These are phyloP conservation scores for Ageneiosus marmoratus DNA, from an alignment of 2,113 vertebrate species.

Conservation along the genomic window DNA sequence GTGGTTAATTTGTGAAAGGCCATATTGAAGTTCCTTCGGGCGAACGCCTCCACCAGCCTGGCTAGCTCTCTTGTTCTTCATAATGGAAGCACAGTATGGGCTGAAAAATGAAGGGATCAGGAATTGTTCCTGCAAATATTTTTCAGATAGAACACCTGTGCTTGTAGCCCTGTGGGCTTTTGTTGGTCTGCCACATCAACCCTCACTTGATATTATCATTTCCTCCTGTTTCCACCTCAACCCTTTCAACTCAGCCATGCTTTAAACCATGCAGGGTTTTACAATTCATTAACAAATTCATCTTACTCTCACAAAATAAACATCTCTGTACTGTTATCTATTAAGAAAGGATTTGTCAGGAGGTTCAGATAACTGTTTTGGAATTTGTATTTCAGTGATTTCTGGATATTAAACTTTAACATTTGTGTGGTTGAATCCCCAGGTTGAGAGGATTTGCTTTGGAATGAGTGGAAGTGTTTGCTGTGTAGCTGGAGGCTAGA, in stretches of 20 bases:
- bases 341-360: neutral
- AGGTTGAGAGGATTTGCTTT: conserved; percentile 61
- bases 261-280: neutral
- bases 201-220: conserved; percentile 8
- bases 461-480: conserved; percentile 55
- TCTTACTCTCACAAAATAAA: neutral
- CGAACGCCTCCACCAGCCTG: conserved; percentile 16
- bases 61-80: conserved; percentile 20
- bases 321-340: neutral
- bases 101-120: conserved; percentile 4
- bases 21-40: conserved; percentile 43
- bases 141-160: conserved; percentile 41
- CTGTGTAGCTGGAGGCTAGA: conserved; percentile 30
- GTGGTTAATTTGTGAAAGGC: conserved; percentile 45
- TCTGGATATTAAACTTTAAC: conserved; percentile 11
- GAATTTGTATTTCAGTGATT: neutral
- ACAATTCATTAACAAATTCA: neutral
- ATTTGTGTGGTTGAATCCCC: conserved; percentile 57
- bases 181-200: conserved; percentile 16
- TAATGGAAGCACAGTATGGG: conserved; percentile 14
- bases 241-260: neutral
- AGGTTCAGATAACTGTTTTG: neutral
- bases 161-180: conserved; percentile 31
- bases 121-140: conserved; percentile 30
- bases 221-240: neutral